Conservation (phyloP, 2,113 vertebrate genomes). For the Stigmatopora nigra region DNA sequence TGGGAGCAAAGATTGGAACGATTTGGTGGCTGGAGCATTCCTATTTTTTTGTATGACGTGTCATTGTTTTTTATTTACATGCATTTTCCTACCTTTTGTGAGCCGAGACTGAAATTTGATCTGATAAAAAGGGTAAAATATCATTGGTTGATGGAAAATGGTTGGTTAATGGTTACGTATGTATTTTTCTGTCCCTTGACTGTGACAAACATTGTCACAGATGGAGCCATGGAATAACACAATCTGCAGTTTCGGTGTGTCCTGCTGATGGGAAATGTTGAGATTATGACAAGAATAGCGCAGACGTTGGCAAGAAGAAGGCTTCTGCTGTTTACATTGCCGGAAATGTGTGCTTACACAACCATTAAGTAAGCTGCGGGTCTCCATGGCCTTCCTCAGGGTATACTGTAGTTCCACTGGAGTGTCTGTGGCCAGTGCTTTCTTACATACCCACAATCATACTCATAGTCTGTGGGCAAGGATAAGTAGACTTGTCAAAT, state of each 20-base stretch:
- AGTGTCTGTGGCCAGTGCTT: slow-evolving; percentile 25
- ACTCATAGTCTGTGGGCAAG: neutral
- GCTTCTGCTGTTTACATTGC: slow-evolving; percentile 25
- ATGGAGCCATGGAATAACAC: slow-evolving; percentile 16
- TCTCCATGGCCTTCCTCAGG: slow-evolving; percentile 22
- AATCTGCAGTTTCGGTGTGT: slow-evolving; percentile 24
- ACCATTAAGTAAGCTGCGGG: slow-evolving; percentile 30
- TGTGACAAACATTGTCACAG: neutral
- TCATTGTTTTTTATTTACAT: slow-evolving; percentile 29
- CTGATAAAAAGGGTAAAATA: neutral
- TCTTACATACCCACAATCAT: slow-evolving; percentile 48
- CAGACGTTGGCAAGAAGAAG: slow-evolving; percentile 26
- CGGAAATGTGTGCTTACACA: slow-evolving; percentile 41
- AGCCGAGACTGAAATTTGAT: neutral
- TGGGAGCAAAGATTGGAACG: slow-evolving; percentile 50
- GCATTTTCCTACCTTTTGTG: neutral
- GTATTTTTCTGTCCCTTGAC: neutral
- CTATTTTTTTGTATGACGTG: slow-evolving; percentile 45
- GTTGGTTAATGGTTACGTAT: neutral
- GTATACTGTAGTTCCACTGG: slow-evolving; percentile 9
- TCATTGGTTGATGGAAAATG: neutral
- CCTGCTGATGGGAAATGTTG: slow-evolving; percentile 32
- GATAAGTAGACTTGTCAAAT: neutral
- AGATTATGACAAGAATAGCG: slow-evolving; percentile 37
- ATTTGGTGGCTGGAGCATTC: slow-evolving; percentile 37